Percentiles rank a stretch among this genome's conserved stretches.
Evolutionary conservation across 2,113 vertebrate genomes (phyloP).

Genomic region (Hyperopisus bebe): DNA sequence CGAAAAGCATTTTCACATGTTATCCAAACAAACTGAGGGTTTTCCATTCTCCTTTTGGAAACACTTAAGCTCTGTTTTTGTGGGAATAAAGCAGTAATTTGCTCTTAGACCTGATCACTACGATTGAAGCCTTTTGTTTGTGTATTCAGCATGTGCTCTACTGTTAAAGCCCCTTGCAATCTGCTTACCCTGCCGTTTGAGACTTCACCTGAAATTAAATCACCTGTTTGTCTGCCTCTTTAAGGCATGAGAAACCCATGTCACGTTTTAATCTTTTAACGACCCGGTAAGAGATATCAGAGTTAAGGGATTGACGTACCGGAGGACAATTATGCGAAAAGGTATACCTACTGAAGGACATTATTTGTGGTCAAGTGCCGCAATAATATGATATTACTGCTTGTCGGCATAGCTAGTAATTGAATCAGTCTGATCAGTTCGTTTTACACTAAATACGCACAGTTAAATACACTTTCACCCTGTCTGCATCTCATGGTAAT

Average conservation of each 20-base stretch:
- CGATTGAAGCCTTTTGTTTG: background rate
- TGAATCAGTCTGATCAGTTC: background rate
- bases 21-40: background rate
- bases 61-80: background rate
- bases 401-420: background rate
- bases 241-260: background rate
- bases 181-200: background rate
- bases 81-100: background rate
- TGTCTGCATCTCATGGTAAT: background rate
- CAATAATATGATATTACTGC: background rate
- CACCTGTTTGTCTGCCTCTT: background rate
- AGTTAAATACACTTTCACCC: background rate
- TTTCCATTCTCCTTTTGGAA: background rate
- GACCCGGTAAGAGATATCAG: background rate
- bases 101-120: background rate
- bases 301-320: background rate
- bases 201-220: background rate
- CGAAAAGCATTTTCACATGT: background rate
- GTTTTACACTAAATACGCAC: background rate
- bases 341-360: background rate
- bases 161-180: background rate
- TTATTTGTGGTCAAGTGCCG: background rate
- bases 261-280: background rate
- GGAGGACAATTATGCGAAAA: background rate
- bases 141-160: background rate